Evolutionary conservation across 2,888 invertebrate genomes (phyloP), one percentile per base, ranked within the genome.

Genomic region (Thereva nobilitata): DNA sequence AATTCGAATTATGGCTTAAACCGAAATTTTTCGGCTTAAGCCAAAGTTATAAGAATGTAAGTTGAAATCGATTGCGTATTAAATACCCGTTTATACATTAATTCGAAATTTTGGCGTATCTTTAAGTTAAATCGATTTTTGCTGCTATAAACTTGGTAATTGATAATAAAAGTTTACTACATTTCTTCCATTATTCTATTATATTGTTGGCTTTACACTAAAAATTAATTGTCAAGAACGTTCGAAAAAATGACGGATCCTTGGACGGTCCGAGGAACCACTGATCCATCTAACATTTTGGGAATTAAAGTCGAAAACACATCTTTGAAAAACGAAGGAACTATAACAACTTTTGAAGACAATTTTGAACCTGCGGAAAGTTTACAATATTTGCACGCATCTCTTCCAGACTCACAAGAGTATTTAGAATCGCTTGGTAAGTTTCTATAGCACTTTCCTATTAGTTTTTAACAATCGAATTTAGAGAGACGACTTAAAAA

Each of bases 401-500:
- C 89, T 1, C 70, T 80, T 64, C 79, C 79, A 1, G 81, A 80
- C 68, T 80, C 80, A 1, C 72, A 75, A 40, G 75, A 74, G 53
- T 81, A 81, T 67, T 80, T 91, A 64, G 86, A 87, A 68, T 80
- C 85, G 71, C 83, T 91, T 73, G 89, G 91, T 91, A 82, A 10
- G 53, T 42, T 54, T 35, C 6, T 52, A 35, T 7, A 52, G 23
- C 40, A 40, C 42, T 37, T 56, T 42, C 10, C 42, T 42, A 2
- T 9, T 23, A 53, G 8, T n/a, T 42, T 34, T 42, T 12, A 42
- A 42, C 6, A 38, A 6, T 7, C 4, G 8, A 0, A 7, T 52
- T 72, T 57, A 81, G 81, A 81, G 72, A 76, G 74, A 54, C 84
- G 83, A 76, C 73, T 85, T 54, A 75, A 77, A 61, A 82, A 82